Evolutionary conservation across 2,888 invertebrate species (phyloP), one percentile per base, ranked within the genome.

Genomic region (Calephelis perditalis): DNA sequence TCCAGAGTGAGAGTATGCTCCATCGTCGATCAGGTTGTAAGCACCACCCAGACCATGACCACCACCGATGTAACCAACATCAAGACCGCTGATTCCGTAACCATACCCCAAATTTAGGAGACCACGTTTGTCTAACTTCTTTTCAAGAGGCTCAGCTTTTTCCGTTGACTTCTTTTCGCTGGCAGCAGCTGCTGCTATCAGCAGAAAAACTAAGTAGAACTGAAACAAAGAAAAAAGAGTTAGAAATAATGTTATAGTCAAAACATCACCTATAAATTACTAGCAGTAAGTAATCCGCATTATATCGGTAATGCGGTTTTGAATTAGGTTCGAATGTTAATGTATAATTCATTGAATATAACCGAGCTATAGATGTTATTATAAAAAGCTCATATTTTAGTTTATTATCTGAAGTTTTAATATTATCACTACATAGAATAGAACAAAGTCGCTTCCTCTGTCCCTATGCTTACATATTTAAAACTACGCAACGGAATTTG

Each of bases 81-180:
- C 95, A 67, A 95, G 92, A 69, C 95, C 95, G 73, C 94, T 93
- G 76, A 93, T 92, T 64, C 95, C 95, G 81, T 96, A 96, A 60
- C 96, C 96, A 73, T 96, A 95, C 71, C 96, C 96, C 77, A 96
- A 91, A 78, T 94, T 93, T 63, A 95, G 91, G 71, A 96, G 92
- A 70, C 96, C 96, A 71, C 96, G 94, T 85, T 96, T 96, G 86
- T 95, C 95, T 81, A 95, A 92, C 82, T 96, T 96, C 92, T 96
- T 95, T 67, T 94, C 94, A 69, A 92, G 81, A 61, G 93, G 91
- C 72, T 91, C 91, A 72, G 91, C 92, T 79, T 91, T 91, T 67
- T 85, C 84, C 79, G 86, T 85, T 70, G 86, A 81, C 81, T 93
- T 93, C 91, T 93, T 92, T 91, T 92, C 92, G 81, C 92, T 92